Conservation (phyloP, 2,888 invertebrate genomes). For the Anaspis maculata region DNA sequence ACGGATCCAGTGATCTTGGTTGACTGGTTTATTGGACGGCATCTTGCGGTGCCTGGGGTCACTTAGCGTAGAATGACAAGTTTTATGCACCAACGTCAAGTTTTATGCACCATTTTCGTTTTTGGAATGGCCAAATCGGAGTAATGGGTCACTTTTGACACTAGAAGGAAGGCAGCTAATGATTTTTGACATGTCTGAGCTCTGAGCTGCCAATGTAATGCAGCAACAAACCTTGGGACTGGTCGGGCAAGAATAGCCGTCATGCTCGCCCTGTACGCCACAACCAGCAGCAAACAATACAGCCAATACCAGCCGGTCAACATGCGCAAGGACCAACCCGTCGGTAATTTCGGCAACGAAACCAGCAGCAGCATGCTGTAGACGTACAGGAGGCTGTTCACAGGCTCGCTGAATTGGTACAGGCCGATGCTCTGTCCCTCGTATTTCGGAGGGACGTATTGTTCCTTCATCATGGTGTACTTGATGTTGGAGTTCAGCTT, state of each 20-base stretch:
- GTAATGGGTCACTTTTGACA: too few species aligned
- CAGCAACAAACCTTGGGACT: too few species aligned
- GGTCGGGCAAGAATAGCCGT: constrained; percentile 78
- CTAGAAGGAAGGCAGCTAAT: too few species aligned
- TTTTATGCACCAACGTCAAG: too few species aligned
- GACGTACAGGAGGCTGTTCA: constrained; percentile 69
- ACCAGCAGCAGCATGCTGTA: constrained; percentile 76
- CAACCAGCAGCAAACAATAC: constrained; percentile 71
- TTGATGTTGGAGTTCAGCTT: constrained; percentile 28
- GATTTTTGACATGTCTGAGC: too few species aligned
- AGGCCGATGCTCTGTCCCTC: constrained; percentile 44
- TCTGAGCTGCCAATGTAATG: too few species aligned
- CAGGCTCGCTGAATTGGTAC: constrained; percentile 63
- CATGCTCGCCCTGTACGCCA: constrained; percentile 76
- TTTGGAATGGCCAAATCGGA: too few species aligned
- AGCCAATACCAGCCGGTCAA: constrained; percentile 85
- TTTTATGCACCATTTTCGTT: too few species aligned
- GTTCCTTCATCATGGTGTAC: constrained; percentile 32
- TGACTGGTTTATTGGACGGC: too few species aligned
- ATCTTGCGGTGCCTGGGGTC: too few species aligned
- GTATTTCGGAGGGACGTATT: constrained; percentile 24
- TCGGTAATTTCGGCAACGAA: constrained; percentile 66
- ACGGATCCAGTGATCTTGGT: too few species aligned
- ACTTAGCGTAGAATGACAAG: too few species aligned
- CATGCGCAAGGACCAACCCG: constrained; percentile 71